These are phyloP conservation scores for Odocoileus virginianus DNA, from an alignment of 2,113 vertebrate species.

Conservation along the genomic window DNA sequence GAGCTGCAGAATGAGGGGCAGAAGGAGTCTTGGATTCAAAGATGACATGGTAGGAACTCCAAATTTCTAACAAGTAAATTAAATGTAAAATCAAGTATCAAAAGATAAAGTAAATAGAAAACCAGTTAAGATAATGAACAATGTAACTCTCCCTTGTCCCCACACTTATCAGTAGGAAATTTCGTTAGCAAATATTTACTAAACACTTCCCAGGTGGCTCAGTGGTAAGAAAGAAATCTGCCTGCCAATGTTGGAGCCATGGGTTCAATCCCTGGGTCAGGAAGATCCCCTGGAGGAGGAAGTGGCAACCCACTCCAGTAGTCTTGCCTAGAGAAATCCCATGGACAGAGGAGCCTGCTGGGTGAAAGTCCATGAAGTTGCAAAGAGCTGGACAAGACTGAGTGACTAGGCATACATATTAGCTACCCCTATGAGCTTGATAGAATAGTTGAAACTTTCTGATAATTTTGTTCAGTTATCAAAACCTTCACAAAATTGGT, in stretches of 20 bases:
- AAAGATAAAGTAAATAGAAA: background rate
- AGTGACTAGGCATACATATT: background rate
- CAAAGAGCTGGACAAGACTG: background rate
- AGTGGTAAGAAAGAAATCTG: background rate
- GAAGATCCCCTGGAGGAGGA: background rate
- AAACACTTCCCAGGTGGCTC: background rate
- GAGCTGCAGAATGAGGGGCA: background rate
- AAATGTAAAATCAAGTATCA: background rate
- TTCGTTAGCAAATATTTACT: background rate
- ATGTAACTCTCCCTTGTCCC: background rate
- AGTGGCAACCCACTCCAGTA: background rate
- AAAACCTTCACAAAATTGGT: background rate
- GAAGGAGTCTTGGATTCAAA: background rate
- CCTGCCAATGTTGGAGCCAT: background rate
- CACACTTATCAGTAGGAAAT: background rate
- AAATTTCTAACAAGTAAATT: slow-evolving; percentile 24
- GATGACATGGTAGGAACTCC: background rate
- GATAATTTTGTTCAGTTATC: background rate
- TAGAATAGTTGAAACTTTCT: background rate
- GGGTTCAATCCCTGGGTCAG: background rate
- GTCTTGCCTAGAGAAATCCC: background rate
- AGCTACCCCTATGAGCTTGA: background rate
- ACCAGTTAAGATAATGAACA: background rate
- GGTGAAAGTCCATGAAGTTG: background rate
- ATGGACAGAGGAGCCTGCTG: background rate